Evolutionary conservation across 2,888 invertebrate genomes (phyloP).

Genomic region (Oxystoma pomonae): DNA sequence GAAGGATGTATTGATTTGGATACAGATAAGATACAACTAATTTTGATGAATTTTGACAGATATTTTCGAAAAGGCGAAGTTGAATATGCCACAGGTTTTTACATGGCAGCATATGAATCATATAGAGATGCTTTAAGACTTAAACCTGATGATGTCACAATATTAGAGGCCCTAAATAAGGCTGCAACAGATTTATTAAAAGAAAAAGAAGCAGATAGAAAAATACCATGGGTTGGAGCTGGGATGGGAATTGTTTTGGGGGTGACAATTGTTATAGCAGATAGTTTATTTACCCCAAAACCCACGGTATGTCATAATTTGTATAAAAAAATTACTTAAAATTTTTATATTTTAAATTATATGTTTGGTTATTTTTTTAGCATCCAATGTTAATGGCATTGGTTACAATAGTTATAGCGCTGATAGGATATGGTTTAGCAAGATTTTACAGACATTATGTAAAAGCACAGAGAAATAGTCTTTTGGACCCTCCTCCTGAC

Average conservation of each 20-base stretch:
- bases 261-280: slow-evolving; percentile 64
- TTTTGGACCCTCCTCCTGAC: slow-evolving; percentile 54
- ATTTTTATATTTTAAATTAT: neutral
- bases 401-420: slow-evolving; percentile 62
- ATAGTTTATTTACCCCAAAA: slow-evolving; percentile 61
- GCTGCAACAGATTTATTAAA: slow-evolving; percentile 57
- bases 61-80: slow-evolving; percentile 50
- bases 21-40: neutral
- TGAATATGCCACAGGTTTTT: slow-evolving; percentile 63
- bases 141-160: slow-evolving; percentile 62
- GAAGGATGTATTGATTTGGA: too few relatives aligned
- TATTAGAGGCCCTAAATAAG: slow-evolving; percentile 59
- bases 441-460: slow-evolving; percentile 54
- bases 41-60: slow-evolving; percentile 16
- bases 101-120: slow-evolving; percentile 63
- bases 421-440: slow-evolving; percentile 64
- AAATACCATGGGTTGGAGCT: slow-evolving; percentile 71
- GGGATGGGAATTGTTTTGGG: slow-evolving; percentile 69
- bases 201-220: slow-evolving; percentile 62
- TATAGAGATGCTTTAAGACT: slow-evolving; percentile 64
- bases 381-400: slow-evolving; percentile 70
- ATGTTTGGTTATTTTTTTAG: slow-evolving; percentile 47
- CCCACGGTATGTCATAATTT: slow-evolving; percentile 58
- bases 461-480: slow-evolving; percentile 50
- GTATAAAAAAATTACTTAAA: neutral